Evolutionary conservation across 2,113 vertebrate genomes (phyloP), one percentile per base, ranked within the genome.

Genomic region (Leptobrachium ailaonicum): DNA sequence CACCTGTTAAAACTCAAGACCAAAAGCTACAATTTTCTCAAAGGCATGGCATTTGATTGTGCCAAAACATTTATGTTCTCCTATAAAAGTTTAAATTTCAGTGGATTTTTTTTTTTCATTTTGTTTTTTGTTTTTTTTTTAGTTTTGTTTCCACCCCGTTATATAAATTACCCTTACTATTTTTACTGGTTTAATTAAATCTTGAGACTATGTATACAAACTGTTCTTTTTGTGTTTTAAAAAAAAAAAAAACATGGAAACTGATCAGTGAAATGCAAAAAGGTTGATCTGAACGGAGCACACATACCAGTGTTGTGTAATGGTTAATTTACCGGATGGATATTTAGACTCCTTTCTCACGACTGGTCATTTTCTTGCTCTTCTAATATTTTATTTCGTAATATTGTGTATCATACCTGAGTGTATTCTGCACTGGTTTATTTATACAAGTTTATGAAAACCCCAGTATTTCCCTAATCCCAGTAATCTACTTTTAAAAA

Each of bases 21-120:
- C 70, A 73, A 80, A 80, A 74, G 64, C 66, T 70, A 73, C 78
- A 67, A 43, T 73, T 66, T 58, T 58, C 58, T 73, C 62, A 43
- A 80, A 42, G 63, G 42, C 41, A 73, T 80, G 78, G 71, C 72
- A 80, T 54, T 45, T 43, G 68, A 62, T 56, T 44, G 71, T 74
- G 71, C 78, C 78, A 80, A 56, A 69, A 41, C 20, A 40, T 63
- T 41, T 40, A 68, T n/a, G 41, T 68, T 77, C 40, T 60, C 13
- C 56, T 60, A 60, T 11, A 12, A 60, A 20, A 50, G 47, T 50
- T 40, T 66, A 50, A 50, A 0, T 50, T 50, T 50, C 47, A 50
- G 45, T 32, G 63, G 58, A 14, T 58, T 60, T 6, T 67, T 20
- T 50, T 42, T 8, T 66, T 54, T 67, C 14, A 10, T 54, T 32